phyloP scores from a whole-genome alignment of 92 coral and sea anemone species.

The Zoanthus sociatus region DNA sequence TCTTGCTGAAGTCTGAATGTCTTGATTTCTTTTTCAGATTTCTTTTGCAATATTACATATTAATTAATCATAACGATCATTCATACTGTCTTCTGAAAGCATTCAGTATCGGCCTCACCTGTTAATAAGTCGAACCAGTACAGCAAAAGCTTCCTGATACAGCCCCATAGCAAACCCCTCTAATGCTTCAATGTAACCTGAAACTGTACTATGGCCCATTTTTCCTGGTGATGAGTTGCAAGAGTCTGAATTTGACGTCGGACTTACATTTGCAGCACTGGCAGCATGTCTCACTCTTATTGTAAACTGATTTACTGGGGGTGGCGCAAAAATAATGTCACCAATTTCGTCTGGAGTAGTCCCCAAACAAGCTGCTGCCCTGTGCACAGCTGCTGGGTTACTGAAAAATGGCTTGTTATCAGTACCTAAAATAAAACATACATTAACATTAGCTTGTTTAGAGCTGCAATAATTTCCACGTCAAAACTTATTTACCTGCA shows the following conservation, averaged over 20 bases:
- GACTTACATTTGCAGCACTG: conserved; percentile 52
- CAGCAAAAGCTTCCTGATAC: conserved; percentile 92
- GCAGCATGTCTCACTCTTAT: conserved; percentile 83
- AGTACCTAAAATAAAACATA: conserved; percentile 63
- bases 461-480: too few relatives aligned
- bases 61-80: too few relatives aligned
- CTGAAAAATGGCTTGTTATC: conserved; percentile 95
- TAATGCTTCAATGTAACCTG: conserved; percentile 86
- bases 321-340: conserved; percentile 97
- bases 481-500: too few relatives aligned
- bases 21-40: too few relatives aligned
- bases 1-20: too few relatives aligned
- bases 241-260: conserved; percentile 67
- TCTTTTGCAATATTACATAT: too few relatives aligned
- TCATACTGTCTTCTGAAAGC: neutral
- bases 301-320: conserved; percentile 91
- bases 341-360: conserved; percentile 90
- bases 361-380: conserved; percentile 91
- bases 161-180: conserved; percentile 97
- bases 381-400: conserved; percentile 95
- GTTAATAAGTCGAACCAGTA: conserved; percentile 85
- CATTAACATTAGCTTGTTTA: too few relatives aligned
- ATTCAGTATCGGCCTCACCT: conserved; percentile 61
- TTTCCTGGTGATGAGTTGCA: conserved; percentile 79
- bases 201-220: conserved; percentile 72